Evolutionary conservation across 2,797 vertebrate genomes (phyloP).

Genomic region (Craterocephalus amniculus): DNA sequence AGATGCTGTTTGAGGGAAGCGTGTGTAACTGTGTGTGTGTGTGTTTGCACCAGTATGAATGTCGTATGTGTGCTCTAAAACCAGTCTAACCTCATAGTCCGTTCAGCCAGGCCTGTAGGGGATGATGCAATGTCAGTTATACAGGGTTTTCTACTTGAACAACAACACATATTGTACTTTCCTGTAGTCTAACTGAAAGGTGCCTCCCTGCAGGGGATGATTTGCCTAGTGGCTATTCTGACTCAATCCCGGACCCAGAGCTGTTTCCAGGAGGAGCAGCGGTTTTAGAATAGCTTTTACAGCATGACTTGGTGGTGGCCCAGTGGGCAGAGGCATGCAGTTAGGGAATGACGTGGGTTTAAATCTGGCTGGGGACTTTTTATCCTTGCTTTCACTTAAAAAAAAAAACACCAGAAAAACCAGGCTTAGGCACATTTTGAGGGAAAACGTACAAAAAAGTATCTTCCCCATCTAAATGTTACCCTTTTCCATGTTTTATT

Average conservation of each 20-base stretch:
- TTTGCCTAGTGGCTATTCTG: neutral
- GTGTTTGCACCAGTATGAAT: slow-evolving; percentile 35
- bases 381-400: slow-evolving; percentile 1
- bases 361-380: slow-evolving; percentile 37
- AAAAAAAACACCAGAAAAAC: neutral
- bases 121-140: slow-evolving; percentile 69
- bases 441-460: neutral
- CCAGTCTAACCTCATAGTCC: slow-evolving; percentile 61
- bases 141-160: slow-evolving; percentile 71
- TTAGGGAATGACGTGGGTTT: slow-evolving; percentile 13
- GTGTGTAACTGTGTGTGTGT: neutral
- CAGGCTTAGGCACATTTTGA: neutral
- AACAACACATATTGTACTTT: slow-evolving; percentile 42
- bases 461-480: neutral
- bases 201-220: neutral
- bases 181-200: slow-evolving; percentile 29
- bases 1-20: slow-evolving; percentile 9
- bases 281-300: slow-evolving; percentile 55
- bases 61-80: slow-evolving; percentile 57
- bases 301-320: slow-evolving; percentile 40
- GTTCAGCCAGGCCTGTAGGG: slow-evolving; percentile 50
- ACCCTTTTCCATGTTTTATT: neutral
- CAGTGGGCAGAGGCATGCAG: slow-evolving; percentile 37
- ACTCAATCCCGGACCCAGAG: neutral
- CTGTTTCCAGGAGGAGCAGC: slow-evolving; percentile 34